Evolutionary conservation across 2,113 vertebrate species (phyloP), one percentile per base, ranked within the genome.

Genomic region (Lynx canadensis): DNA sequence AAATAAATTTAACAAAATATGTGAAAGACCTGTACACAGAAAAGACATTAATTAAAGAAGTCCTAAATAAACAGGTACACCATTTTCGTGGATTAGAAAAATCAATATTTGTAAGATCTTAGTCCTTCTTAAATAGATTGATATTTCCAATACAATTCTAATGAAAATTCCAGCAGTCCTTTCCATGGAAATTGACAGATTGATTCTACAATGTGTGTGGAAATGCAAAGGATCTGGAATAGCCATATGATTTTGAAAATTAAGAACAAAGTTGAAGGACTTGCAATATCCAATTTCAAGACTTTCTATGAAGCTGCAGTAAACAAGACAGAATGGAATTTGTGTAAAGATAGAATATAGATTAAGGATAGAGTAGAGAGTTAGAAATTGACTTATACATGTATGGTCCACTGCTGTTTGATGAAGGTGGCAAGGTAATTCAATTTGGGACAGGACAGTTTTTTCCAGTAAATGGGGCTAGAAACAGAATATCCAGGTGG

Each of bases 1-100:
- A n/a, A 76, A 84, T 50, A 92, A 74, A 50, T 74, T 84, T 84
- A 74, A 74, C 68, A 84, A 93, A 93, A 48, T 50, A 84, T 38
- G 11, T 73, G 41, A 27, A 85, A 93, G 69, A 85, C 27, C 12
- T 71, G 23, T 85, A 85, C 33, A 82, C 27, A 82, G 63, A 52
- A 82, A 50, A 84, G 31, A 31, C 29, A 74, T 21, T 21, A 50
- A 74, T 65, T 19, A 93, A 82, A 50, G 68, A 84, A 15, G 45
- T 52, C 66, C 36, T 76, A 85, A 65, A 76, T 65, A 85, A 93
- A 85, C 50, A 63, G 31, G 45, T 5, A 52, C 23, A 69, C 31
- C 21, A 27, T 87, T 87, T 52, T 48, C 65, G 52, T 36, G 21
- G 33, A 27, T 36, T 29, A 45, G 48, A 52, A 87, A 52, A 87